Percentiles rank a stretch among this genome's conserved stretches.
Conservation (phyloP, 2,113 vertebrate genomes). For the Poecilia latipinna region DNA sequence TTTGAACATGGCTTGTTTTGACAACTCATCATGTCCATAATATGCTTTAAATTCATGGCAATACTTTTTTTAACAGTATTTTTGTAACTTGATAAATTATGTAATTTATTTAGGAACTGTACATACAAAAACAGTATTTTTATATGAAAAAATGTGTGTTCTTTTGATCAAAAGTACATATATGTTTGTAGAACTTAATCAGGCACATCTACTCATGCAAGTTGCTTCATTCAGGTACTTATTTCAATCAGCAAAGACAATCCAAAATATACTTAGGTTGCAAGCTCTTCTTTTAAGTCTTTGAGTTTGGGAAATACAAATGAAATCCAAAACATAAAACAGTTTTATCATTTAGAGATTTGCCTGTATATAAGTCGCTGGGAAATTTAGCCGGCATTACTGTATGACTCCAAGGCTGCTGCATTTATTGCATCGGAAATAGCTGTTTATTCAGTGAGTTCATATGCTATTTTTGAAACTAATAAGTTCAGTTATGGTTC, state of each 20-base stretch:
- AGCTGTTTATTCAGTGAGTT: background rate
- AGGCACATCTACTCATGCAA: slow-evolving; percentile 6
- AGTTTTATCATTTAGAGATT: background rate
- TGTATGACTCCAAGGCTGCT: background rate
- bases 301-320: background rate
- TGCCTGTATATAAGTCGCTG: background rate
- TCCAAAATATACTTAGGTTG: slow-evolving; percentile 1
- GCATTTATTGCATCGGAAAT: background rate
- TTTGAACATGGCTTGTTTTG: background rate
- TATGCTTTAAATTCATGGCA: background rate
- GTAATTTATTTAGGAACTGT: background rate
- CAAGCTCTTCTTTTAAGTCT: slow-evolving; percentile 8
- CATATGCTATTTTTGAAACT: background rate
- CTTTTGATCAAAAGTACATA: slow-evolving; percentile 2
- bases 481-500: background rate
- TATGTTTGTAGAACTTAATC: background rate
- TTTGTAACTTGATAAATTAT: background rate
- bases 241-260: slow-evolving; percentile 13
- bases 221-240: slow-evolving; percentile 56
- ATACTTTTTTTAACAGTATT: background rate
- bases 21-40: no score
- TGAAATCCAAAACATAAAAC: background rate
- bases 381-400: background rate
- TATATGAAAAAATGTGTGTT: background rate
- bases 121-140: background rate